Evolutionary conservation across 2,113 vertebrate species (phyloP).

Genomic region (Anolis carolinensis): DNA sequence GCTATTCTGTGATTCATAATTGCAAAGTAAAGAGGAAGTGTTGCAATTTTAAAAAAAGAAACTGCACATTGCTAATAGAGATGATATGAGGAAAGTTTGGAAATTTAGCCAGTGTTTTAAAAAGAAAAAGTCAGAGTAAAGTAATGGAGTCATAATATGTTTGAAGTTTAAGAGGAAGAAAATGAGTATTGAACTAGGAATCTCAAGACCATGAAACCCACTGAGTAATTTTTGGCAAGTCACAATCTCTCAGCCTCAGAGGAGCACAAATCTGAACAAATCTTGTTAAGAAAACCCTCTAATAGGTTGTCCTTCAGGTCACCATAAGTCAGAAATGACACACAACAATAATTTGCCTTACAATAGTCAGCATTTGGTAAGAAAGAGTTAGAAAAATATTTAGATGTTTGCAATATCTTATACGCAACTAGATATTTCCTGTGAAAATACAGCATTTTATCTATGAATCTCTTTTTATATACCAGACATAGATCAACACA

Average conservation of each 20-base stretch:
- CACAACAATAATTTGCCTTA: no score
- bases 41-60: not conserved
- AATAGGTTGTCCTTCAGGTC: no score
- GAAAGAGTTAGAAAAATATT: no score
- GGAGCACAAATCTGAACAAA: no score
- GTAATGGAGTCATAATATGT: not conserved
- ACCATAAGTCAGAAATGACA: no score
- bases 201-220: no score
- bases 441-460: not conserved
- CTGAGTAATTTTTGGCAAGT: no score
- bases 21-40: conserved; percentile 12
- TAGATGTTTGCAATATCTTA: not conserved
- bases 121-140: not conserved
- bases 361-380: no score
- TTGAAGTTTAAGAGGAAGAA: not conserved
- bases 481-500: not conserved
- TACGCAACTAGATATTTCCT: not conserved
- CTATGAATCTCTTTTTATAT: not conserved
- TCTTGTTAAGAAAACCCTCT: no score
- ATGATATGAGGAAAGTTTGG: not conserved
- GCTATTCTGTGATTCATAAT: conserved; percentile 6
- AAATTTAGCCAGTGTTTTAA: not conserved
- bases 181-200: no score
- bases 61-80: not conserved
- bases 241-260: no score